Evolutionary conservation across 2,797 vertebrate species (phyloP), one percentile per base, ranked within the genome.

Genomic region (Capromys pilorides): DNA sequence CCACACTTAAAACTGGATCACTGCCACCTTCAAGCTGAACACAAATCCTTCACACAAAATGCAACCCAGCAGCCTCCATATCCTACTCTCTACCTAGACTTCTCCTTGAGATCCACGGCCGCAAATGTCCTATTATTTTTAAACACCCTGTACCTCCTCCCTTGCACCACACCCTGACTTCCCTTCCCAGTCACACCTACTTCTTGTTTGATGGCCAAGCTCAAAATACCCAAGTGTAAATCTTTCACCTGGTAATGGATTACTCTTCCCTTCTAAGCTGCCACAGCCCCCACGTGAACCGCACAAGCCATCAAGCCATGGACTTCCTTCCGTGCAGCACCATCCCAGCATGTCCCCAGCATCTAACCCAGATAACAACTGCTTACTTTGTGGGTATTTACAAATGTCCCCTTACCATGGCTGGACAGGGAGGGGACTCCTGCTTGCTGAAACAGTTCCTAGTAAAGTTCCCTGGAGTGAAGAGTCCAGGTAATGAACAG

Each of bases 71-170:
- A 9, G 13, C 59, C 36, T 33, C 31, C 4, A 19, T 41, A 21
- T 8, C 36, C 59, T 26, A 4, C 8, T 9, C 13, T 26, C n/a
- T 49, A 33, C 41, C 61, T 69, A 51, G 21, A 24, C 54, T 79
- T 4, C 21, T 73, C 49, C 13, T 2, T 79, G 66, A 92, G 62
- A 89, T 67, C 61, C 24, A 3, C 26, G 1, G 75, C 51, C 51
- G 41, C 51, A 75, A 16, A 75, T 0, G n/a, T 16, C 10, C 57
- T 57, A 0, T 13, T 19, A 26, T 49, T 71, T 64, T 33, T 45
- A 69, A 81, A 59, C 3, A 54, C 4, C 6, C 33, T 2, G 1
- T 0, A 4, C 36, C 26, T 31, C 31, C 0, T 21, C 10, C 33
- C 39, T 79, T 39, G 49, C 64, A 12, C 51, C n/a, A 2, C 41